Conservation (phyloP, 2,113 vertebrate species). For the Cervus canadensis region DNA sequence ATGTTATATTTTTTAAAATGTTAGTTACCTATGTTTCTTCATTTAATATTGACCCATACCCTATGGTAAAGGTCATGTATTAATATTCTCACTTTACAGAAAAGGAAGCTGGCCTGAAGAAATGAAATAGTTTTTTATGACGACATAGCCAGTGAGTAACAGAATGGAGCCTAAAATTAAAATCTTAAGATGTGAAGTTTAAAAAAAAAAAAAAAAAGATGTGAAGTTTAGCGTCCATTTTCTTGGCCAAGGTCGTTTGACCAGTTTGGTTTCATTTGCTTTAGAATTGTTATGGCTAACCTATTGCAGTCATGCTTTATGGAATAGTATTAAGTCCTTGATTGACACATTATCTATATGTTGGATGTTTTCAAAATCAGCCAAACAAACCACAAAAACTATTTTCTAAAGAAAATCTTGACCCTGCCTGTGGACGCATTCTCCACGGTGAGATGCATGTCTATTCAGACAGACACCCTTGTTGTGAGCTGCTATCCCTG, state of each 20-base stretch:
- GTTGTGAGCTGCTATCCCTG: neutral
- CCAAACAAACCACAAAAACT: neutral
- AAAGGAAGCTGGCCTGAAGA: neutral
- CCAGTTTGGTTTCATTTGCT: neutral
- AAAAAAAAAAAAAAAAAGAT: neutral
- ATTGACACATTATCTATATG: neutral
- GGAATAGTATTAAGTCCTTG: neutral
- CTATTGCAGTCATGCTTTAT: neutral
- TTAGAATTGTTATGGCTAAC: neutral
- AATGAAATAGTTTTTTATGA: constrained; percentile 6
- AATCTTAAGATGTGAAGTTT: neutral
- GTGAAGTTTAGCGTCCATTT: neutral
- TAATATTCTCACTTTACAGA: constrained; percentile 15
- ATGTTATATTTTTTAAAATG: neutral
- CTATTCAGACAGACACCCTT: neutral
- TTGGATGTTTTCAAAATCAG: neutral
- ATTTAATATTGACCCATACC: neutral
- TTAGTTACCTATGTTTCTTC: neutral
- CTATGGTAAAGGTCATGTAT: neutral
- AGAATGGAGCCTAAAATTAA: constrained; percentile 28
- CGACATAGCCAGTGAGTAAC: neutral
- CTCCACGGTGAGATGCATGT: neutral
- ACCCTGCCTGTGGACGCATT: neutral
- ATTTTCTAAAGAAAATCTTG: neutral
- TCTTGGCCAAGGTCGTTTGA: neutral